These are phyloP conservation scores for Pitangus sulphuratus DNA, from an alignment of 2,797 vertebrate species.

Conservation along the genomic window DNA sequence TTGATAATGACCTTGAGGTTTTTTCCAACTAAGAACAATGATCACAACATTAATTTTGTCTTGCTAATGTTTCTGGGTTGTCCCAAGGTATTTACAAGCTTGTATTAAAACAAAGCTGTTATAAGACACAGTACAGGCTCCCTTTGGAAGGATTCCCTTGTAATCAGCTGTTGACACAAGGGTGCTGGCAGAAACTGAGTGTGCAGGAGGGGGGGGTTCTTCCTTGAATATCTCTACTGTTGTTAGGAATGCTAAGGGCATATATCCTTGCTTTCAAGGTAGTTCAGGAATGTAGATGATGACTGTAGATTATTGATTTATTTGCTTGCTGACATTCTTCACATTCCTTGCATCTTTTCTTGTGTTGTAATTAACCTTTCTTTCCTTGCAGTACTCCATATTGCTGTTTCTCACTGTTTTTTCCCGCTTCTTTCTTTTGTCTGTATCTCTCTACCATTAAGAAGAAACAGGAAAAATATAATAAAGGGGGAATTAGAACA, in stretches of 20 bases:
- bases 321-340: slow-evolving; percentile 49
- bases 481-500: background rate
- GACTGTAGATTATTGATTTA: slow-evolving; percentile 50
- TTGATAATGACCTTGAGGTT: background rate
- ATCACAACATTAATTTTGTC: background rate
- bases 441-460: background rate
- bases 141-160: background rate
- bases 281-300: slow-evolving; percentile 51
- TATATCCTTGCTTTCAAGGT: slow-evolving; percentile 17
- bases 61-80: background rate
- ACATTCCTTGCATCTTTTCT: slow-evolving; percentile 29
- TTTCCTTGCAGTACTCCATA: background rate
- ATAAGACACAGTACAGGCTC: background rate
- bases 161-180: background rate
- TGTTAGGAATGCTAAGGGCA: background rate
- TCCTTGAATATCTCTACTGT: background rate
- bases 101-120: background rate
- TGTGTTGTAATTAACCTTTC: background rate
- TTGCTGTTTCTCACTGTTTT: background rate
- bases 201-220: background rate
- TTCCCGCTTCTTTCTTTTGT: background rate
- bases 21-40: background rate
- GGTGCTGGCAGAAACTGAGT: background rate
- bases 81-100: background rate
- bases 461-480: background rate